These are phyloP conservation scores for Tragelaphus eurycerus DNA, from an alignment of 2,797 vertebrate genomes.

Conservation along the genomic window DNA sequence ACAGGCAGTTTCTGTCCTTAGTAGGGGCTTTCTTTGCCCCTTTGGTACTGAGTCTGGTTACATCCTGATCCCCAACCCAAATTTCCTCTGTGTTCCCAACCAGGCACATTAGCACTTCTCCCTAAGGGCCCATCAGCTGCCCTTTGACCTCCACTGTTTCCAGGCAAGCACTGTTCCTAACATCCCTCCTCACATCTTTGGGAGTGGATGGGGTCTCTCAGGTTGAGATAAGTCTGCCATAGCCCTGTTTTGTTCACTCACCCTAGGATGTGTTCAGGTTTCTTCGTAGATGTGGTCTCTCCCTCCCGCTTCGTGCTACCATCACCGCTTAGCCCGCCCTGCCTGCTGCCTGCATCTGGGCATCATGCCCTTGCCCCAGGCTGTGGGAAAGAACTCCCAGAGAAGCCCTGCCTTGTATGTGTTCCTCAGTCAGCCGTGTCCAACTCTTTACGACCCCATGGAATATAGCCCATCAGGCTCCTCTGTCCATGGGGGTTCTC, in stretches of 20 bases:
- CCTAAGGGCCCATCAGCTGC: neutral
- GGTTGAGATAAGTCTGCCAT: neutral
- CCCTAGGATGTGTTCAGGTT: neutral
- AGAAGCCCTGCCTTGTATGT: neutral
- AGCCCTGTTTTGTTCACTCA: neutral
- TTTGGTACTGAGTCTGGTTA: neutral
- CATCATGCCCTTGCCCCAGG: neutral
- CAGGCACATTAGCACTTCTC: neutral
- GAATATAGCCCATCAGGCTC: neutral
- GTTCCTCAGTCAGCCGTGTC: neutral
- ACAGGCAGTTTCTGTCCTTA: neutral
- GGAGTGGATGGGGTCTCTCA: neutral
- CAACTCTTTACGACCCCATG: neutral
- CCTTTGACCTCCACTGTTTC: neutral
- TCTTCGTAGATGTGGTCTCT: neutral
- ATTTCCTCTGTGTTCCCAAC: neutral
- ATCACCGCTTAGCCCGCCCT: neutral
- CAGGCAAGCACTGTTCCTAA: neutral
- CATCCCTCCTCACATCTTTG: neutral
- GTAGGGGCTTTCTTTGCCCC: neutral
- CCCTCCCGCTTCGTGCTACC: neutral
- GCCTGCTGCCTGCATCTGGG: neutral
- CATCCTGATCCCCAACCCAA: neutral
- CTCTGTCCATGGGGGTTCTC: neutral
- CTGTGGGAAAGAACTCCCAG: neutral